Percentiles rank a stretch among this genome's conserved stretches.
Conservation (phyloP, 2,888 invertebrate genomes). For the Saturnia pavonia region DNA sequence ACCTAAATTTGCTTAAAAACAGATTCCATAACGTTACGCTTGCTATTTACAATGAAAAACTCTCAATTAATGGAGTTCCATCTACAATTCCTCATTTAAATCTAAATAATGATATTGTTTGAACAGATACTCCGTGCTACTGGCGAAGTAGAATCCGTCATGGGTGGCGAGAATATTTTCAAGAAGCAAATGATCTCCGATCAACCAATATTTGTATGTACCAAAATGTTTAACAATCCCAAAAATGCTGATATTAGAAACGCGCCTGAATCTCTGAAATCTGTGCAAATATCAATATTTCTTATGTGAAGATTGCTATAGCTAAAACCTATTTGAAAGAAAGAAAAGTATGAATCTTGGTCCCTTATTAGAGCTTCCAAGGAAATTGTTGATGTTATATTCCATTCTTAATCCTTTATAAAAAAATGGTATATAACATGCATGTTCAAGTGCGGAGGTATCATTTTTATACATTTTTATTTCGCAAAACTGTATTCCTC, state of each 20-base stretch:
- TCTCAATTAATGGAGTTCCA: too few species aligned
- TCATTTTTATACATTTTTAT: not conserved
- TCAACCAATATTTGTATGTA: constrained; percentile 95
- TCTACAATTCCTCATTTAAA: not conserved
- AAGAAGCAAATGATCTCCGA: constrained; percentile 94
- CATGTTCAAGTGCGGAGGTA: not conserved
- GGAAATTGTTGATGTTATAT: too few species aligned
- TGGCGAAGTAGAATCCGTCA: constrained; percentile 62
- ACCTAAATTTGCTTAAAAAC: too few species aligned
- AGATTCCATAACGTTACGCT: too few species aligned
- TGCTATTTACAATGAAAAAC: too few species aligned
- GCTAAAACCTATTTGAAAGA: too few species aligned
- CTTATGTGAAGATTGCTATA: not conserved
- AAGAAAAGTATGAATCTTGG: too few species aligned
- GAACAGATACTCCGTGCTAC: constrained; percentile 64
- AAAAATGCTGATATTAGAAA: not conserved
- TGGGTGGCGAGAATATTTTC: constrained; percentile 85
- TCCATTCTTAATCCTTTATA: too few species aligned
- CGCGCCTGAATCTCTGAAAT: not conserved
- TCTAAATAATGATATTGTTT: not conserved
- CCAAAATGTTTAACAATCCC: not conserved
- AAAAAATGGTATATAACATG: too few species aligned
- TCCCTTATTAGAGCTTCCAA: too few species aligned
- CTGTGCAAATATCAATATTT: not conserved
- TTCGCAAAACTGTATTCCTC: not conserved